phyloP scores from a whole-genome alignment of 2,888 invertebrate genomes.

The Eilema griseolum region DNA sequence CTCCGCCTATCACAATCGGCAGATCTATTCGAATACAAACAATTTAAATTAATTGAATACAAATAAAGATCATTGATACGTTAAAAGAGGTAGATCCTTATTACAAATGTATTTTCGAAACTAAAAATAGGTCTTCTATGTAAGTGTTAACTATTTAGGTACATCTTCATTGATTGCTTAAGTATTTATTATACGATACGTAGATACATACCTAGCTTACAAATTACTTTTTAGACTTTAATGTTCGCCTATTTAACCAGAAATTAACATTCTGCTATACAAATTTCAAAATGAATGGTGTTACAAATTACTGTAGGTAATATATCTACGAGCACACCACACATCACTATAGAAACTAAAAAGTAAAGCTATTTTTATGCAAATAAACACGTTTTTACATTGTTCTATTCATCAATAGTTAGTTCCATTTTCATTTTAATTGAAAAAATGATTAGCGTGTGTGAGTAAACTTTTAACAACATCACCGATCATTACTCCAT shows the following conservation, averaged over 20 bases:
- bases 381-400: not conserved
- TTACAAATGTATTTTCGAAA: too few relatives aligned
- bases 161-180: not conserved
- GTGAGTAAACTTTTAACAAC: not conserved
- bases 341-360: not conserved
- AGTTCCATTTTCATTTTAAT: not conserved
- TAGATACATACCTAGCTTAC: not conserved
- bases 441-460: not conserved
- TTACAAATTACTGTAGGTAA: not conserved
- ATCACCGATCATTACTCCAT: not conserved
- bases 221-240: not conserved
- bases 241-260: not conserved
- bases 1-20: not conserved
- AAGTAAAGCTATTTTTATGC: not conserved
- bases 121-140: not conserved
- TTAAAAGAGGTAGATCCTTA: too few relatives aligned
- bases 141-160: not conserved
- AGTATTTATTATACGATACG: not conserved
- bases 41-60: too few relatives aligned
- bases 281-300: not conserved
- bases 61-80: too few relatives aligned
- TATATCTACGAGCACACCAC: not conserved
- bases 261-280: not conserved
- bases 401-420: not conserved
- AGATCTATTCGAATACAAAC: not conserved